Evolutionary conservation across 2,113 vertebrate genomes (phyloP), one percentile per base, ranked within the genome.

Genomic region (Megaptera novaeangliae): DNA sequence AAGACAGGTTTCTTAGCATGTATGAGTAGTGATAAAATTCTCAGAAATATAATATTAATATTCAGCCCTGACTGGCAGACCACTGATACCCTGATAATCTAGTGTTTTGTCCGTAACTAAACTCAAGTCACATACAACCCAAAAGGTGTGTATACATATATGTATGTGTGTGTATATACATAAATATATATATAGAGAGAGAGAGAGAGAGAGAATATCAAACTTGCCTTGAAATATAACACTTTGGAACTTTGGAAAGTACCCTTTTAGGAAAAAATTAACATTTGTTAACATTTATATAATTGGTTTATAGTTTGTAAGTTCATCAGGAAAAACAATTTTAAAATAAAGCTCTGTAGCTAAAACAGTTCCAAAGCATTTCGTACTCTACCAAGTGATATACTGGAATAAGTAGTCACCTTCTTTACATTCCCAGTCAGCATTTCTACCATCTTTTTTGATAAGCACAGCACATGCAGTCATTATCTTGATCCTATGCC

Each of bases 251-350:
- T 93, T 87, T 36, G 44, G 34, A 80, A 95, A 39, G 21, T 4
- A 83, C 78, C 27, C 9, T 92, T 95, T 89, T 25, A 63, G 41
- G 15, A 91, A 74, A 91, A 96, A 78, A 84, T 7, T 44, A 75
- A 15, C 1, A 81, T 55, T 71, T 34, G 20, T 66, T 88, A 75
- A 66, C 91, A 88, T 55, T 25, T 46, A 75, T 77, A 90, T 27
- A 63, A 80, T 25, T 82, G 11, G 27, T 27, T 57, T 72, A 9
- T 2, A 88, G 46, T 29, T 64, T 23, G 17, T 44, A 61, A 72
- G 21, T 78, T 80, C 31, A 84, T 39, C 41, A 69, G 27, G 34
- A 63, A 59, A 96, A 90, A 72, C 6, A 8, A 74, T 31, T 52
- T 87, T 55, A 88, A 52, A 78, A 81, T 88, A 36, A 96, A 81